phyloP scores from a whole-genome alignment of 2,888 invertebrate species.

The Scaptomyza parva region DNA sequence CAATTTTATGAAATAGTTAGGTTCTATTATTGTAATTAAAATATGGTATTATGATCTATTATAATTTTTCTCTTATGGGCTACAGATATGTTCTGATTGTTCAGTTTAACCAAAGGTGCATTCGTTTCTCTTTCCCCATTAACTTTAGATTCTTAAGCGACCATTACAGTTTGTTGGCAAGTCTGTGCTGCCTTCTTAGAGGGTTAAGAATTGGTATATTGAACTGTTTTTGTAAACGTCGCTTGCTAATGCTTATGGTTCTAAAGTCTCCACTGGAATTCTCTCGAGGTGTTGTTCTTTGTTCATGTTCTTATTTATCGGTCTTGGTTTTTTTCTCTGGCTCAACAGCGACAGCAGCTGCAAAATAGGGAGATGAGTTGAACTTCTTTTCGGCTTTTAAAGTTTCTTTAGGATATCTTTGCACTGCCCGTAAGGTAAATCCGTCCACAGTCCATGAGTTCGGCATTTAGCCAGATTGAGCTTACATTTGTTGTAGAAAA shows the following conservation, averaged over 20 bases:
- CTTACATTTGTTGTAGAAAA: constrained; percentile 81
- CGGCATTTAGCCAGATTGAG: constrained; percentile 81
- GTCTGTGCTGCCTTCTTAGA: not conserved
- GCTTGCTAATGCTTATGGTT: constrained; percentile 1
- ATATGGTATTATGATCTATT: no score
- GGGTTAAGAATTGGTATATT: not conserved
- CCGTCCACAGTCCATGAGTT: constrained; percentile 79
- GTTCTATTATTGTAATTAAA: no score
- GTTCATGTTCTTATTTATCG: constrained; percentile 17
- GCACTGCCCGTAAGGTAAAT: constrained; percentile 71
- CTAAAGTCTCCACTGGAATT: constrained; percentile 13
- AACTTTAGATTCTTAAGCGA: not conserved
- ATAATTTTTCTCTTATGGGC: not conserved
- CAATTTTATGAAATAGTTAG: no score
- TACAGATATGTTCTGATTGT: not conserved
- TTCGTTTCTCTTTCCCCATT: not conserved
- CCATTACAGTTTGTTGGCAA: not conserved
- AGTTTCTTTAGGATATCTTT: constrained; percentile 74
- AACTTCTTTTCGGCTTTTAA: constrained; percentile 79
- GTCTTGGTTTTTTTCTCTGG: constrained; percentile 30
- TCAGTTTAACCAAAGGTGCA: not conserved
- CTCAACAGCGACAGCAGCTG: constrained; percentile 8
- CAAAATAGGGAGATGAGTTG: constrained; percentile 71
- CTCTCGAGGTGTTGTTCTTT: not conserved
- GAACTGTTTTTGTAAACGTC: not conserved